These are phyloP conservation scores for Motacilla tschutschensis DNA, from an alignment of 2,113 vertebrate genomes.

Conservation along the genomic window DNA sequence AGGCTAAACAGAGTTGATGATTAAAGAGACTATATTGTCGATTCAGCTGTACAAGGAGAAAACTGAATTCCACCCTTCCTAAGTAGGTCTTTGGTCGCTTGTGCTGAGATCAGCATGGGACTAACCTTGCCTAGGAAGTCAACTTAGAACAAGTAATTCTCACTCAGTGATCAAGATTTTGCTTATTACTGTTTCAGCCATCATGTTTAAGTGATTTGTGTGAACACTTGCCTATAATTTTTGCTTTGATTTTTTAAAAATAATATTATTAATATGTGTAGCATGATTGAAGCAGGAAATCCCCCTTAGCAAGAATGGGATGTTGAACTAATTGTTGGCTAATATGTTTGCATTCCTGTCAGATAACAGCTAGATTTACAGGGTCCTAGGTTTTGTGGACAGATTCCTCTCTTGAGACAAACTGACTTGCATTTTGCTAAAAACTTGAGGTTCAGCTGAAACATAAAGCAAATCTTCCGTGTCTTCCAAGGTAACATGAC, in stretches of 20 bases:
- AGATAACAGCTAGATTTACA: not conserved
- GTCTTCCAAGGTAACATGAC: not conserved
- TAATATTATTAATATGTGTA: not conserved
- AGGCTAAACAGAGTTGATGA: not conserved
- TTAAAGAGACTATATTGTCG: not conserved
- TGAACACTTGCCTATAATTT: not conserved
- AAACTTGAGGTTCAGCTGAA: not conserved
- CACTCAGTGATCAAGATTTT: not conserved
- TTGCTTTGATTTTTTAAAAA: not conserved
- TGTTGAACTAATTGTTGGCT: not conserved
- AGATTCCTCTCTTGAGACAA: not conserved
- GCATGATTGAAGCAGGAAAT: not conserved
- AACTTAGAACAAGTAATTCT: not conserved
- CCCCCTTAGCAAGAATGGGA: not conserved
- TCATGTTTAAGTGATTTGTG: not conserved
- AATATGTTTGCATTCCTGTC: not conserved
- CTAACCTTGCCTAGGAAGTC: not conserved
- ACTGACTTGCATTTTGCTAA: not conserved
- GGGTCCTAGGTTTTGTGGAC: not conserved
- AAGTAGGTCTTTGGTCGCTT: not conserved
- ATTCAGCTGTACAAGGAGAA: not conserved
- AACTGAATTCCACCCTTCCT: not conserved
- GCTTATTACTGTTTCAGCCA: not conserved
- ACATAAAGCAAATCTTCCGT: not conserved
- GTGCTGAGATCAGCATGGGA: not conserved